A percentile compares a stretch with the other conserved stretches of the same genome.
Evolutionary conservation across 2,888 invertebrate species (phyloP).

Genomic region (Acheta domesticus): DNA sequence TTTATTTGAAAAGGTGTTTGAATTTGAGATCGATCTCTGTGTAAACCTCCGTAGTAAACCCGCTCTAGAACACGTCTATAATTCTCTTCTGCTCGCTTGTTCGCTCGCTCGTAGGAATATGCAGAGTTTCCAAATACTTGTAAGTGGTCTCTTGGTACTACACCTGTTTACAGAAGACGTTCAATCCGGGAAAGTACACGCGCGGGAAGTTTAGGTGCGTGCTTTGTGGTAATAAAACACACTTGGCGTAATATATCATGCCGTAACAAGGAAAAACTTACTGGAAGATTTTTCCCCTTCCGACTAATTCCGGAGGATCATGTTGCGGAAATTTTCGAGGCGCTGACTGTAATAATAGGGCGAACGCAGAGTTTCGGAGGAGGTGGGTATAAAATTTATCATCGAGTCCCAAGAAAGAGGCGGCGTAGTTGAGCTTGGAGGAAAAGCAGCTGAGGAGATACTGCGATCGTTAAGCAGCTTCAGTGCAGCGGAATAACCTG

Average conservation of each 20-base stretch:
- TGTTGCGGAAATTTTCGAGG: neutral
- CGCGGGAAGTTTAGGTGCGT: neutral
- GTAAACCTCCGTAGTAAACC: too few species aligned
- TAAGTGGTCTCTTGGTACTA: neutral
- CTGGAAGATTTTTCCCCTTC: neutral
- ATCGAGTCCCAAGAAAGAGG: neutral
- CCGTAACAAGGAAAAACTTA: constrained; percentile 18
- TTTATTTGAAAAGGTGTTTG: too few species aligned
- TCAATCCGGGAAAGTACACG: neutral
- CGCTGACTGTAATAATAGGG: neutral
- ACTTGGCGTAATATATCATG: constrained; percentile 10
- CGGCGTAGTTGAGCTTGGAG: neutral
- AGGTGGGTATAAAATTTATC: neutral
- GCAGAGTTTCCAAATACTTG: neutral
- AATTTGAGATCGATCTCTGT: too few species aligned
- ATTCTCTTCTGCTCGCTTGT: too few species aligned
- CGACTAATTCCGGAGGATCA: neutral
- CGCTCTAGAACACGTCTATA: too few species aligned
- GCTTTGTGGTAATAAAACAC: constrained; percentile 6
- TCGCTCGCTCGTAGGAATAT: neutral
- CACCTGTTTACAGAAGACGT: constrained; percentile 1
- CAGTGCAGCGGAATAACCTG: too few species aligned
- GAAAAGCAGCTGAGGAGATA: neutral
- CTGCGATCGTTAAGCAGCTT: too few species aligned
- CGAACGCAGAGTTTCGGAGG: neutral